Evolutionary conservation across 1,140 invertebrate genomes (phyloP), one percentile per base, ranked within the genome.

Genomic region (Lucilia sericata): DNA sequence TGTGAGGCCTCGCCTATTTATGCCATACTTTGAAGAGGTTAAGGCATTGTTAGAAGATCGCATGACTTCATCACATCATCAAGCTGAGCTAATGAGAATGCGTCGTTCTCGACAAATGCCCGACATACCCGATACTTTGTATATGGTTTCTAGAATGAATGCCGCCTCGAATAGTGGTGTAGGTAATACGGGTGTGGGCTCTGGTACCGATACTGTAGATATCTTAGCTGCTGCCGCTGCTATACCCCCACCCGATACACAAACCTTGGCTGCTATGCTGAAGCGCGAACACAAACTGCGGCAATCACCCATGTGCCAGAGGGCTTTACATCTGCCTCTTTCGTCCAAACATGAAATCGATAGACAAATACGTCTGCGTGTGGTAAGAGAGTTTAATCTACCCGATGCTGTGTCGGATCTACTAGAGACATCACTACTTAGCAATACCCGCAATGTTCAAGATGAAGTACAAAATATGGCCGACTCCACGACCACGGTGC

Each of bases 1-100:
- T 91, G 94, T 97, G 0, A 94, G 96, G 86, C 97, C 97, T 74
- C 93, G 98, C 30, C 93, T 98, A 47, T 99, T 98, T 91, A 95
- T 96, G 93, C 97, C 97, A 17, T 98, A 98, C 91, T 96, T 97
- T 87, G 97, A 99, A 89, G 97, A 98, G 93, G 95, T 97, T 2
- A 98, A 98, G 94, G 93, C 94, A 83, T 92, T 97, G 85, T 93
- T 98, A 42, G 96, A 97, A 89, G 96, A 97, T 91, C 95, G 96
- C 87, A 93, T 96, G 88, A 94, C 96, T 82, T 88, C 88, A 8
- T 89, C 89, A 0, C 88, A 91, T 60, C 88, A 91, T 83, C 96
- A 96, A 90, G 94, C 94, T 51, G 96, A 97, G 88, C 88, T 96
- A 78, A 92, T 96, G 84, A 93, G 95, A 25, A 93, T 96, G 87